phyloP scores from a whole-genome alignment of 2,888 invertebrate genomes.

The Polyommatus iphigenia region DNA sequence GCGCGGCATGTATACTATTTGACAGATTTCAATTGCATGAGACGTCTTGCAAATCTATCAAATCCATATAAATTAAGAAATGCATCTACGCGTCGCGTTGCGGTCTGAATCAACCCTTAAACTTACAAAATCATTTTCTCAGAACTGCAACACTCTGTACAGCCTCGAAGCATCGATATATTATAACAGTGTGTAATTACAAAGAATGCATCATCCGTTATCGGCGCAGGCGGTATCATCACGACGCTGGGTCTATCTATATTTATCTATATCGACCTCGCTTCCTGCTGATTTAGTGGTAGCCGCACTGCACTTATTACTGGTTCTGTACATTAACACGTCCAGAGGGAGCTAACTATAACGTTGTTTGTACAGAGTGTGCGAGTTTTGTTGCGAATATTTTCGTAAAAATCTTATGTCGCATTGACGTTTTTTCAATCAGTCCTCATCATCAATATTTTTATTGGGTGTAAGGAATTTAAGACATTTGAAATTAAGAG shows the following conservation, averaged over 20 bases:
- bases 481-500: no score
- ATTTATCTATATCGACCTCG: conserved; percentile 26
- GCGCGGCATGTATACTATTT: no score
- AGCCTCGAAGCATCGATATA: conserved; percentile 18
- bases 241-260: conserved; percentile 34
- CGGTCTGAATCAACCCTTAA: no score
- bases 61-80: no score
- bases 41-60: no score
- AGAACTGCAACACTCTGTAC: conserved; percentile 10
- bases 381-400: neutral
- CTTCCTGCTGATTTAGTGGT: conserved; percentile 37
- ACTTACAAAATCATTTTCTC: neutral
- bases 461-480: no score
- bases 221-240: conserved; percentile 34
- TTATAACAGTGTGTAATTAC: conserved; percentile 30
- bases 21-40: no score
- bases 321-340: conserved; percentile 33
- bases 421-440: no score
- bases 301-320: conserved; percentile 34
- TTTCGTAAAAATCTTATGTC: no score
- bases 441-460: no score
- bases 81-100: no score
- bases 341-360: conserved; percentile 26
- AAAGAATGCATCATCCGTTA: conserved; percentile 29
- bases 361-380: conserved; percentile 5